Percentiles rank a stretch among this genome's conserved stretches.
Evolutionary conservation across 53 echinoderm and acorn worm species (phyloP).

Genomic region (Holothuria scabra): DNA sequence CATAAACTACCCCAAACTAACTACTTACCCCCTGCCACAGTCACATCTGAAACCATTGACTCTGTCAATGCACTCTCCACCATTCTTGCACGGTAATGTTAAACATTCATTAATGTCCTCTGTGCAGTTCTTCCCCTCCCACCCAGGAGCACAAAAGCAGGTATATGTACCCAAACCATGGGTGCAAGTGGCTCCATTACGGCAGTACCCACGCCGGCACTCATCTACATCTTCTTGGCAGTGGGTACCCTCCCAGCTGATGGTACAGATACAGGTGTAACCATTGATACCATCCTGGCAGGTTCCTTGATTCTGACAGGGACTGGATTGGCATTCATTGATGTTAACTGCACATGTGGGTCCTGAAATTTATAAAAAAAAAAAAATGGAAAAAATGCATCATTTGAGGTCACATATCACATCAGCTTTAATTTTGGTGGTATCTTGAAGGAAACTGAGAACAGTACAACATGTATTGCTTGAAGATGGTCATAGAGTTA

Average conservation of each 20-base stretch:
- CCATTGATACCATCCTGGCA: constrained; percentile 74
- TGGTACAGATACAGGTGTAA: constrained; percentile 74
- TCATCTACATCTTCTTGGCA: constrained; percentile 82
- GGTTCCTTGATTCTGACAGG: constrained; percentile 82
- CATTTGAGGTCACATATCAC: too few species aligned
- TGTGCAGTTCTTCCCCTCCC: constrained; percentile 81
- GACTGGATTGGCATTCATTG: constrained; percentile 80
- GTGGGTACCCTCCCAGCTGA: constrained; percentile 86
- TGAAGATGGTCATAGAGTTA: too few species aligned
- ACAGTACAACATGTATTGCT: too few species aligned
- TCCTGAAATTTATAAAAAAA: constrained; percentile 43
- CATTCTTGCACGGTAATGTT: constrained; percentile 83
- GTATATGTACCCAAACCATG: constrained; percentile 80
- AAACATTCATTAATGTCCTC: constrained; percentile 80
- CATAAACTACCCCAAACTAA: background rate
- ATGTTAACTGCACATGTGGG: constrained; percentile 73
- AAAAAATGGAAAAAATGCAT: too few species aligned
- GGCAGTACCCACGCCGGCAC: constrained; percentile 74
- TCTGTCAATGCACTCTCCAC: constrained; percentile 74
- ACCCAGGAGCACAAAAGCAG: constrained; percentile 74
- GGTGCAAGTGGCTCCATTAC: constrained; percentile 79
- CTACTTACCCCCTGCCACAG: constrained; percentile 82
- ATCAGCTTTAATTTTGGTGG: too few species aligned
- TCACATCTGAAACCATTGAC: constrained; percentile 74
- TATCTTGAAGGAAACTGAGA: too few species aligned